phyloP scores from a whole-genome alignment of 1,140 invertebrate species.

The Halesus radiatus region DNA sequence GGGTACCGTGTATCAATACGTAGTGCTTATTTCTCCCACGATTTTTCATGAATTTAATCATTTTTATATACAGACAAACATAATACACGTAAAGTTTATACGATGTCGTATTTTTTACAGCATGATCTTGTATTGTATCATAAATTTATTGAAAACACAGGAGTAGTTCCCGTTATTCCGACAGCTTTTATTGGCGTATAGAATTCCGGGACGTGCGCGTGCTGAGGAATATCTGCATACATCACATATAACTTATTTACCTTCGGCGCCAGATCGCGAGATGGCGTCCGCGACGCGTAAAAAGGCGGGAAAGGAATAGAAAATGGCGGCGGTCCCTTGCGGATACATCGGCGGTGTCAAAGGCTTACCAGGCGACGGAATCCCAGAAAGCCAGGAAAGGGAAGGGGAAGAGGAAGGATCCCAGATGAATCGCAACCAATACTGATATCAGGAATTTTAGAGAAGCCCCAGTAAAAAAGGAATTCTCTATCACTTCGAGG shows the following conservation, averaged over 20 bases:
- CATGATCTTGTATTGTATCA: too few species aligned
- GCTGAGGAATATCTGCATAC: conserved; percentile 45
- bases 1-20: too few species aligned
- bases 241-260: conserved; percentile 49
- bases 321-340: conserved; percentile 34
- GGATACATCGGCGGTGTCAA: conserved; percentile 43
- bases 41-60: too few species aligned
- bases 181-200: conserved; percentile 6
- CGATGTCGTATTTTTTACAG: too few species aligned
- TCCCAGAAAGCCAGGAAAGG: too few species aligned
- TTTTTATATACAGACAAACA: too few species aligned
- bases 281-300: conserved; percentile 10
- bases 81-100: too few species aligned
- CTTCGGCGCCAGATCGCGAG: conserved; percentile 34
- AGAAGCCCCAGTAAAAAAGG: conserved; percentile 23
- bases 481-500: conserved; percentile 15
- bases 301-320: conserved; percentile 38
- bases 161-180: background rate
- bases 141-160: background rate
- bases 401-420: conserved; percentile 19
- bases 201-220: background rate
- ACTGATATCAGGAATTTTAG: conserved; percentile 30
- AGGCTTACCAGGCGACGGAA: conserved; percentile 35
- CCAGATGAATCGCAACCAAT: conserved; percentile 41
- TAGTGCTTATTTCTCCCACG: too few species aligned